Base-by-base conservation (phyloP, 2,113 vertebrate genomes). In the Ciconia boyciana region DNA sequence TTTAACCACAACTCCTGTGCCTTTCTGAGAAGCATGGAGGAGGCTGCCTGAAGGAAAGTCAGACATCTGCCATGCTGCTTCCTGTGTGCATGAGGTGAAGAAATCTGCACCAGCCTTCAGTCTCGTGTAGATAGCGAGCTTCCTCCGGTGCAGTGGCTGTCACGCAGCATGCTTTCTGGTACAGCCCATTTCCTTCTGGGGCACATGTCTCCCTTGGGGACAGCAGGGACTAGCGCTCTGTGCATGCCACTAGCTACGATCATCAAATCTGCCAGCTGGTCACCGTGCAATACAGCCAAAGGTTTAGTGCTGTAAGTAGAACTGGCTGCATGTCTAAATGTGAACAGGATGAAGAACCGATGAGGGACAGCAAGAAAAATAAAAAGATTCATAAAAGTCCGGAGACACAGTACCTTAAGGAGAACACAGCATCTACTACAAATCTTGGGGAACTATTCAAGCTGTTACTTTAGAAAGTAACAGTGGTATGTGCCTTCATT, bases 171-270 rank as follows among this genome's bases (percentile, higher is more conserved):
- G n/a, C 43, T 22, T 91, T 74, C 68, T 93, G 76, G 32, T 70
- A 74, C 29, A 16, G 51, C 48, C 60, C 80, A 51, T 57, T 88
- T 95, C 74, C 90, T 91, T 34, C 74, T 69, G 66, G 8, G 60
- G 39, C 29, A 72, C 6, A 7, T 2, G 9, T n/a, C 65, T 61
- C 66, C 84, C 78, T 76, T 0, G 0, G 64, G 77, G 51, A 62
- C 32, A 71, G 39, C 13, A 13, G 41, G 16, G 32, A 7, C 51
- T 57, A 43, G 22, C 5, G 14, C 12, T 83, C 68, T 62, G 51
- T 32, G 51, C 1, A 0, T 32, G 32, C 48, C 66, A 87, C n/a
- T 9, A 41, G 83, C 15, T 46, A 66, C 0, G 0, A 83, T 4
- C 29, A 66, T 22, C 65, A 64, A 41, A 60, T 26, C 22, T 82